Evolutionary conservation across 2,888 invertebrate species (phyloP).

Genomic region (Leucoma salicis): DNA sequence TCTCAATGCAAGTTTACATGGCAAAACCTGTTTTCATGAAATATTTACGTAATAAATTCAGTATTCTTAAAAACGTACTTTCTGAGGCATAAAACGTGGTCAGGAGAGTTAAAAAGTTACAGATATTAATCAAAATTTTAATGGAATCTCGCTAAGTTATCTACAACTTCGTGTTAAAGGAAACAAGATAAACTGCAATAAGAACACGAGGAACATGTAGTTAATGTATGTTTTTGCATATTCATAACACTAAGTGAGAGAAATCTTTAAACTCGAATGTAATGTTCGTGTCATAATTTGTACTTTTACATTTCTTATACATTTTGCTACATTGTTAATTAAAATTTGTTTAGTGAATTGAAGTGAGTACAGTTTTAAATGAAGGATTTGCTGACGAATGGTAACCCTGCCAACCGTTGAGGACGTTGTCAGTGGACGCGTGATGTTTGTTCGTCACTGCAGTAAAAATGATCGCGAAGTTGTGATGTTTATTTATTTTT

Average conservation of each 20-base stretch:
- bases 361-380: too few relatives aligned
- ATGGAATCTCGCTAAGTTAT: constrained; percentile 15
- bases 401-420: too few relatives aligned
- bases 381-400: too few relatives aligned
- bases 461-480: too few relatives aligned
- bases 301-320: neutral
- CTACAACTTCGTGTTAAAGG: constrained; percentile 31
- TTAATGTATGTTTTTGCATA: constrained; percentile 37
- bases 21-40: too few relatives aligned
- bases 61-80: constrained; percentile 7
- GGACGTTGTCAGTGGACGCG: too few relatives aligned
- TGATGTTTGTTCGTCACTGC: too few relatives aligned
- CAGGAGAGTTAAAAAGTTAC: constrained; percentile 20
- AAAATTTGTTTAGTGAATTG: neutral
- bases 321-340: neutral
- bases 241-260: constrained; percentile 29
- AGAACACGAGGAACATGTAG: constrained; percentile 21
- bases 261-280: constrained; percentile 25
- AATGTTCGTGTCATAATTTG: constrained; percentile 18
- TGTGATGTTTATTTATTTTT: too few relatives aligned
- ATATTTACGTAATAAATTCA: too few relatives aligned
- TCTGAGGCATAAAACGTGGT: constrained; percentile 11
- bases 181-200: constrained; percentile 24
- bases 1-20: too few relatives aligned
- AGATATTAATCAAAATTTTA: constrained; percentile 25